Percentiles rank a stretch among this genome's conserved stretches.
Evolutionary conservation across 2,888 invertebrate species (phyloP).

Genomic region (Zelleria hepariella): DNA sequence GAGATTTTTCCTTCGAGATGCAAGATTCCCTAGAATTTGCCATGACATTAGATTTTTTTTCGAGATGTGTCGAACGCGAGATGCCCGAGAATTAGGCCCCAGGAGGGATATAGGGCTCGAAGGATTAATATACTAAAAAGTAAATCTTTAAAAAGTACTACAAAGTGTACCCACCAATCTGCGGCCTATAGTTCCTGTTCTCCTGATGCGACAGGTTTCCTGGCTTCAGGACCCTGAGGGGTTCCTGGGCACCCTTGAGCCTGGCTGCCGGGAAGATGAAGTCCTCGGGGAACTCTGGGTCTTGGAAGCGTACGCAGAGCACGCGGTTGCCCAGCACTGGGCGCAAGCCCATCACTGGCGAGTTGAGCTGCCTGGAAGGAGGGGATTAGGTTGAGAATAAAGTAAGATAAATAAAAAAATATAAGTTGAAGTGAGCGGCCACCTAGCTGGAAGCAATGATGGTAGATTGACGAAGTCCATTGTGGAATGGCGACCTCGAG

Average conservation of each 20-base stretch:
- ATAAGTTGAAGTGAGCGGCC: neutral
- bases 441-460: neutral
- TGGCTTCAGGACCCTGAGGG: constrained; percentile 84
- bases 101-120: too few relatives aligned
- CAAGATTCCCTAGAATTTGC: too few relatives aligned
- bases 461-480: too few relatives aligned
- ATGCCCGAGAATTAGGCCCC: too few relatives aligned
- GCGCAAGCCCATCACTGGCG: constrained; percentile 80
- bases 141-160: neutral
- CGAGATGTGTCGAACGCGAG: too few relatives aligned
- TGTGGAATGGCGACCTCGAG: too few relatives aligned
- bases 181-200: constrained; percentile 81
- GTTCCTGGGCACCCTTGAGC: constrained; percentile 77
- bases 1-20: too few relatives aligned
- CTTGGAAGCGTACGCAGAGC: constrained; percentile 80
- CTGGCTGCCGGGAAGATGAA: constrained; percentile 84
- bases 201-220: constrained; percentile 76
- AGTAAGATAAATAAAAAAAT: too few relatives aligned
- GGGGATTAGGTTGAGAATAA: constrained; percentile 6
- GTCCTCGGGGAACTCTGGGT: constrained; percentile 82
- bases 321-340: constrained; percentile 73
- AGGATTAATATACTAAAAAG: too few relatives aligned
- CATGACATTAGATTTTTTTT: too few relatives aligned
- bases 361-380: constrained; percentile 68
- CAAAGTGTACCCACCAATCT: constrained; percentile 70